Percentiles rank a stretch among this genome's conserved stretches.
Conservation (phyloP, 2,888 invertebrate species). For the Frankliniella intonsa region DNA sequence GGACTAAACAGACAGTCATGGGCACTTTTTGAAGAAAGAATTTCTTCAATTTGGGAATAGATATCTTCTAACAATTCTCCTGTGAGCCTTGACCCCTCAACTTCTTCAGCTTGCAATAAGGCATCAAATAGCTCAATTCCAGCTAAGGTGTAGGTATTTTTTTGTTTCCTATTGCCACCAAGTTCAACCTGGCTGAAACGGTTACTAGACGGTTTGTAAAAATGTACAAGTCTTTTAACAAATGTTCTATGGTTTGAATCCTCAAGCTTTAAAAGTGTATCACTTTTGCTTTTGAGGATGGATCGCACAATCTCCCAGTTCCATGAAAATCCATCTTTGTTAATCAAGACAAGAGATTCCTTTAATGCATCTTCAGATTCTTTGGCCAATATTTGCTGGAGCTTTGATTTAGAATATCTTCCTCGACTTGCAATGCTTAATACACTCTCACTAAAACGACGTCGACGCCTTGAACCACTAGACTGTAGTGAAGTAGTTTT, state of each 20-base stretch:
- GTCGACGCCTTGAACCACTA: neutral
- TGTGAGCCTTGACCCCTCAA: constrained; percentile 65
- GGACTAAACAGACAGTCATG: constrained; percentile 87
- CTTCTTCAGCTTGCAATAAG: constrained; percentile 62
- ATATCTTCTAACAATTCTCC: constrained; percentile 78
- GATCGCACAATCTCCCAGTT: constrained; percentile 88
- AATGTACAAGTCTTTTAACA: constrained; percentile 72
- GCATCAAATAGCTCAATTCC: constrained; percentile 67
- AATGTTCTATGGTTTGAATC: constrained; percentile 64
- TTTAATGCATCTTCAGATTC: constrained; percentile 65
- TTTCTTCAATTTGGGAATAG: constrained; percentile 65
- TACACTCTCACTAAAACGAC: constrained; percentile 13
- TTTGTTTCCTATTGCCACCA: constrained; percentile 45
- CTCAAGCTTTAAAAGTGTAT: constrained; percentile 56
- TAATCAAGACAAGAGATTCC: constrained; percentile 74
- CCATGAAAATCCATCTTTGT: constrained; percentile 80
- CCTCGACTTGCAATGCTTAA: neutral
- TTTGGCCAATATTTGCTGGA: constrained; percentile 44
- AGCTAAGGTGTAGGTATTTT: constrained; percentile 45
- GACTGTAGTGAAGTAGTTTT: neutral
- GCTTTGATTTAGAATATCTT: constrained; percentile 4
- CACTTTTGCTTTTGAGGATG: constrained; percentile 60
- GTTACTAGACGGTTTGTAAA: constrained; percentile 81
- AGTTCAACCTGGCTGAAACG: constrained; percentile 81
- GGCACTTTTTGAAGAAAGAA: constrained; percentile 67